These are phyloP conservation scores for Podargus strigoides DNA, from an alignment of 2,797 vertebrate species.

Conservation along the genomic window DNA sequence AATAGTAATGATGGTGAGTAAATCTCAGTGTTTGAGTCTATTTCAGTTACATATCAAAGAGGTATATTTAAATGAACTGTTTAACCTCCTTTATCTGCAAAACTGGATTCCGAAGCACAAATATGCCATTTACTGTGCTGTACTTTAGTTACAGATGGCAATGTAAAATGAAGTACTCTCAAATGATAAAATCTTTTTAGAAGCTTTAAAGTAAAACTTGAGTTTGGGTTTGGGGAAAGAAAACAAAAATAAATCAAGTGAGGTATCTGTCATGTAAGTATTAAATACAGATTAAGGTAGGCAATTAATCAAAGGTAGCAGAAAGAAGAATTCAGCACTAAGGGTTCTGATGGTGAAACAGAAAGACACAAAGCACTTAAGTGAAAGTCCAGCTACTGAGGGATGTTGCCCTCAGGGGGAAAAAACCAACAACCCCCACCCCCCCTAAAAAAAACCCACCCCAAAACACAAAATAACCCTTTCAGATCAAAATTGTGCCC, in stretches of 20 bases:
- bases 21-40: not conserved
- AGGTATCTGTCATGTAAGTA: not conserved
- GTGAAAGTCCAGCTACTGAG: not conserved
- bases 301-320: not conserved
- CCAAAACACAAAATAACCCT: not conserved
- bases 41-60: not conserved
- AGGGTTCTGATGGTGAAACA: not conserved
- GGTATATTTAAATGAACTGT: not conserved
- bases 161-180: not conserved
- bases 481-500: not conserved
- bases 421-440: not conserved
- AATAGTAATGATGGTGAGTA: not conserved
- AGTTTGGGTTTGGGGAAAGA: not conserved
- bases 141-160: not conserved
- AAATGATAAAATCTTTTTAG: not conserved
- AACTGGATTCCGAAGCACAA: not conserved
- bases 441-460: no score
- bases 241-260: not conserved
- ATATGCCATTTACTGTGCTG: not conserved
- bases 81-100: conserved; percentile 4
- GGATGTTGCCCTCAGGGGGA: not conserved
- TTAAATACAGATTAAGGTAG: not conserved
- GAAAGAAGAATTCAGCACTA: not conserved
- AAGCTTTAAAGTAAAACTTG: not conserved
- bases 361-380: not conserved